A percentile compares a stretch with the other conserved stretches of the same genome.
phyloP scores from a whole-genome alignment of 1,140 invertebrate species.

The Maconellicoccus hirsutus region DNA sequence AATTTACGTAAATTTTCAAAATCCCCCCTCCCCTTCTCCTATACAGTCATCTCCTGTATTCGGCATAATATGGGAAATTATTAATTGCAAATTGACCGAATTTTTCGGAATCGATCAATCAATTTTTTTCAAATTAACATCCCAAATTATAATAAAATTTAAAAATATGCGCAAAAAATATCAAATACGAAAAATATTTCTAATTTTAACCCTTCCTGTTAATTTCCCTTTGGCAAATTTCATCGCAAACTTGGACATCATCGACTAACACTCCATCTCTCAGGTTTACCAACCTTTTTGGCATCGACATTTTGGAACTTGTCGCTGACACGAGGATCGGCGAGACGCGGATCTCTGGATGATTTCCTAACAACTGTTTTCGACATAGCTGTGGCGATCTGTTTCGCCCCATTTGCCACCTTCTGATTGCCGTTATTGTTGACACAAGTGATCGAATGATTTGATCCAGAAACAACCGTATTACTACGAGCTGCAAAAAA shows the following conservation, averaged over 20 bases:
- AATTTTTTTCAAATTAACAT: no score
- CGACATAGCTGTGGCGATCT: constrained; percentile 11
- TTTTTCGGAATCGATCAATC: no score
- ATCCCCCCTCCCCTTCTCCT: no score
- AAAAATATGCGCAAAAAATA: no score
- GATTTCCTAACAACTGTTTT: background rate
- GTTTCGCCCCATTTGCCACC: constrained; percentile 26
- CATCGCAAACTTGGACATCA: background rate
- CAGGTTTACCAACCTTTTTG: background rate
- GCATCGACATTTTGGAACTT: background rate
- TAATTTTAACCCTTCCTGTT: no score
- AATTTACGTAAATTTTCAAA: no score
- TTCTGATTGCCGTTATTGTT: constrained; percentile 25
- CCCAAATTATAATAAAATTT: no score
- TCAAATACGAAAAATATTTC: no score
- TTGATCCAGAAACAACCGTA: background rate
- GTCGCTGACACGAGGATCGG: background rate
- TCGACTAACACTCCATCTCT: background rate
- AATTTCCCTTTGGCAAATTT: no score
- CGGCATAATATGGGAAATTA: no score
- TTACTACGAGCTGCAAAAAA: background rate
- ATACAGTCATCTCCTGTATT: no score
- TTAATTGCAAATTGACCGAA: no score
- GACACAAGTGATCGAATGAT: background rate
- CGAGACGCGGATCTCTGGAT: background rate